Base-by-base conservation (phyloP, 1,140 invertebrate species). In the Conus betulinus region DNA sequence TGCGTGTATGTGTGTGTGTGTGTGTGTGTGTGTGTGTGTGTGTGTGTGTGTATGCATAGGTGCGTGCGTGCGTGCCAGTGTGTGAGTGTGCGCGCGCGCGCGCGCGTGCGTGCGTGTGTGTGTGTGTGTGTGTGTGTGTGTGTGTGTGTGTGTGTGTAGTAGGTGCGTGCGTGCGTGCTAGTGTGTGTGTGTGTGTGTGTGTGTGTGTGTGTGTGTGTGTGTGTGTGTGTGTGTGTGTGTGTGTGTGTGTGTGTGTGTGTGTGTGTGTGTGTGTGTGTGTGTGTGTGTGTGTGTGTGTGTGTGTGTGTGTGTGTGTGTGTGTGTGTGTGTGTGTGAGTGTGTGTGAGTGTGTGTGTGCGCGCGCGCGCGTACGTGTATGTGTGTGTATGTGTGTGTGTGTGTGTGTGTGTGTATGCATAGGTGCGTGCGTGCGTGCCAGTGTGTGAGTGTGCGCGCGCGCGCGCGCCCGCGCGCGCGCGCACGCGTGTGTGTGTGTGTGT, bases 231-330 rank as follows among this genome's bases (percentile, higher is more conserved):
- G 76, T 78, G 76, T 78, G 76, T 78, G 76, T 78, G 76, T 78
- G 76, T 78, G 76, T 78, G 74, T 78, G 74, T 78, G 74, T 78
- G 74, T 78, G 74, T 78, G 74, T 78, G 74, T 78, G 74, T 78
- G 74, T 78, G 74, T 78, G 74, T 78, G 74, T 78, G 74, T 78
- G 74, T 78, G 74, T 78, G 74, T 78, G 74, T 78, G 74, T 78
- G 74, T 78, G 74, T 78, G 74, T 78, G 74, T 78, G 74, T 78
- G n/a, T 78, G 74, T 78, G 74, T 78, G 74, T 78, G 74, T 78
- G 23, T 78, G 23, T 78, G 4, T 39, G 74, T 78, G 74, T 78
- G 74, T 78, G 74, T 78, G 74, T 78, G 74, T 78, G 74, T 78
- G 74, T 78, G 74, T 78, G 74, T 78, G 74, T 78, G 74, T 78